phyloP scores from a whole-genome alignment of 2,113 vertebrate genomes.

The Phylloscopus whistleri region DNA sequence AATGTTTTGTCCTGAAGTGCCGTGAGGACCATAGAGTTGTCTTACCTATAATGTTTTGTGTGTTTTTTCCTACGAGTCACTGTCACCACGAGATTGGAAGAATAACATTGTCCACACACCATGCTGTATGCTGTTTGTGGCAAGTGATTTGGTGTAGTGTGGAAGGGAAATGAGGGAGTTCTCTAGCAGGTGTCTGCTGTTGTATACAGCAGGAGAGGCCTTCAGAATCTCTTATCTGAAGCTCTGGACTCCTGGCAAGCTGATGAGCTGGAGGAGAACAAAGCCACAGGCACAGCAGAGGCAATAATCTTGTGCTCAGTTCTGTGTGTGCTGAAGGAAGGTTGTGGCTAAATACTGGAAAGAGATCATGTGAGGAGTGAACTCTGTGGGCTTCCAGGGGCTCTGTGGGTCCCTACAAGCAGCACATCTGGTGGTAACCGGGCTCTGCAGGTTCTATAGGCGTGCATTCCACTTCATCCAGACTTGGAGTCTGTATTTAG shows the following conservation, averaged over 20 bases:
- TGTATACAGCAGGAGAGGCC: not conserved
- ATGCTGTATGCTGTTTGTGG: not conserved
- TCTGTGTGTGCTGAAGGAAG: not conserved
- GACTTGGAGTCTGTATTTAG: not conserved
- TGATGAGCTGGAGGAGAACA: not conserved
- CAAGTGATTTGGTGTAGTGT: not conserved
- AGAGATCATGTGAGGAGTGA: fast-evolving
- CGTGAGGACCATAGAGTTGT: not conserved
- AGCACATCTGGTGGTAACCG: not conserved
- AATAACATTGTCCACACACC: not conserved
- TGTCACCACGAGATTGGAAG: not conserved
- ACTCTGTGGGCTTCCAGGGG: not conserved
- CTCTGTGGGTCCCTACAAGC: not conserved
- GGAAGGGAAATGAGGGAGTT: not conserved
- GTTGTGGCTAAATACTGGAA: not conserved
- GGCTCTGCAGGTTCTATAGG: not conserved
- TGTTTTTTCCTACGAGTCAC: not conserved
- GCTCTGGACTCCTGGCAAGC: not conserved
- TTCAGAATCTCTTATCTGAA: not conserved
- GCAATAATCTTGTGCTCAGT: not conserved
- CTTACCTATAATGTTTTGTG: not conserved
- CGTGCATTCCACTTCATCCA: not conserved
- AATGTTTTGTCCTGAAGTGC: not conserved
- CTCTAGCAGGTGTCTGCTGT: not conserved
- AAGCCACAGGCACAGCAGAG: not conserved